Conservation (phyloP, 2,888 invertebrate genomes). For the Sesia apiformis region DNA sequence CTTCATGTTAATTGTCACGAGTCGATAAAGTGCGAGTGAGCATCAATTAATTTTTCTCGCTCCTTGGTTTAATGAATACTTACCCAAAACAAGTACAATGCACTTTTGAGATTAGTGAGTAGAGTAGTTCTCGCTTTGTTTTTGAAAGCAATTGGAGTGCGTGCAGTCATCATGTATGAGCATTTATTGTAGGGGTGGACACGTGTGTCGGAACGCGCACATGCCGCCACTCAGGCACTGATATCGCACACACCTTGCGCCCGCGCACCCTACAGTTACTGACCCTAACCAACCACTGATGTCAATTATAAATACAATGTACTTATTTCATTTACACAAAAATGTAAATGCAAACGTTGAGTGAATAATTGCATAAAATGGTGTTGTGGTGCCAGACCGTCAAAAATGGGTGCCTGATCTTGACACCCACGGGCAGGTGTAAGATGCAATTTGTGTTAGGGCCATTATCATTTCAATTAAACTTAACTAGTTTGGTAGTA, state of each 20-base stretch:
- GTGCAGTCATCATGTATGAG: constrained; percentile 27
- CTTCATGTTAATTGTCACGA: constrained; percentile 34
- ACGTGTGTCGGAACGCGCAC: constrained; percentile 65
- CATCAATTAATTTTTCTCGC: constrained; percentile 14
- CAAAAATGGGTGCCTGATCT: too few species aligned
- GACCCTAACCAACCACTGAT: constrained; percentile 42
- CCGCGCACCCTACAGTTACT: constrained; percentile 44
- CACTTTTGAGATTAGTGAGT: constrained; percentile 23
- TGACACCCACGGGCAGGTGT: too few species aligned
- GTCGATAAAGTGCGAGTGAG: constrained; percentile 34
- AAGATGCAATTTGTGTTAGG: too few species aligned
- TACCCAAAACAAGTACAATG: neutral
- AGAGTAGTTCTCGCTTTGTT: constrained; percentile 41
- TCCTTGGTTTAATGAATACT: constrained; percentile 14
- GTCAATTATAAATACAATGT: neutral
- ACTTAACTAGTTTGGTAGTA: too few species aligned
- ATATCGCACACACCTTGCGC: constrained; percentile 70
- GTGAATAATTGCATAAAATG: neutral
- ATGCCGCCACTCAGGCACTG: constrained; percentile 51
- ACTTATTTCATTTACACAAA: neutral
- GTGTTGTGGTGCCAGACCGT: too few species aligned
- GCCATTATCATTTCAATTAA: too few species aligned
- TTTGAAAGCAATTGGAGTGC: constrained; percentile 37
- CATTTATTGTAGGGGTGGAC: constrained; percentile 33
- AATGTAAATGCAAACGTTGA: neutral